Percentiles rank a stretch among this genome's conserved stretches.
phyloP scores from a whole-genome alignment of 2,888 invertebrate species.

The Stenchaetothrips biformis region DNA sequence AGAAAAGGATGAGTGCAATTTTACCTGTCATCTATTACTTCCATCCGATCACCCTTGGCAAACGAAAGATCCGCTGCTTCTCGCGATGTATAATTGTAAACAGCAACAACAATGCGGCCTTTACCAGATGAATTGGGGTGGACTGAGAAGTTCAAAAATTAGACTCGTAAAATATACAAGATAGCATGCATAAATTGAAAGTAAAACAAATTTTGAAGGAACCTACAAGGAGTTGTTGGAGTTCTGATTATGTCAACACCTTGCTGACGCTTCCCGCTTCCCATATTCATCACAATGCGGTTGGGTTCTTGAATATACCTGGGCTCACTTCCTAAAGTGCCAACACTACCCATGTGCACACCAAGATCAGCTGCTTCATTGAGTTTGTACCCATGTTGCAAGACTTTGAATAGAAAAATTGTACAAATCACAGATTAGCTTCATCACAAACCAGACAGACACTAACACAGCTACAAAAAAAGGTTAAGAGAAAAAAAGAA shows the following conservation, averaged over 20 bases:
- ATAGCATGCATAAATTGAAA: conserved; percentile 9
- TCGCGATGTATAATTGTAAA: conserved; percentile 92
- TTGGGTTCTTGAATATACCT: conserved; percentile 77
- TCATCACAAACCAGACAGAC: conserved; percentile 26
- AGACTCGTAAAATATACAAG: conserved; percentile 18
- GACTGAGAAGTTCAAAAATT: conserved; percentile 45
- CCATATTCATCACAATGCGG: conserved; percentile 45
- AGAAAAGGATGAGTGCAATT: conserved; percentile 28
- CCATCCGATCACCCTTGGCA: conserved; percentile 93
- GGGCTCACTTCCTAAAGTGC: conserved; percentile 52
- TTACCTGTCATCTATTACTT: conserved; percentile 79
- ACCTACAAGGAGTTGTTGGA: conserved; percentile 60
- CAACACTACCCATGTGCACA: conserved; percentile 41
- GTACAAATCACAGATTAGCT: background rate
- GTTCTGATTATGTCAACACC: conserved; percentile 74
- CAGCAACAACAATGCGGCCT: conserved; percentile 73
- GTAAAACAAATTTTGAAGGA: background rate
- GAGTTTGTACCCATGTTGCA: conserved; percentile 44
- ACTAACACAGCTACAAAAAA: conserved; percentile 1
- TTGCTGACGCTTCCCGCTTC: conserved; percentile 52
- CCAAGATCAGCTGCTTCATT: conserved; percentile 43
- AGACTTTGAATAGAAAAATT: conserved; percentile 38
- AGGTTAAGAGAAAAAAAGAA: background rate
- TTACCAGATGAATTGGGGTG: conserved; percentile 41
- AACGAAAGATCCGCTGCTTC: conserved; percentile 95